Evolutionary conservation across 2,113 vertebrate species (phyloP).

Genomic region (Pitta sordida): DNA sequence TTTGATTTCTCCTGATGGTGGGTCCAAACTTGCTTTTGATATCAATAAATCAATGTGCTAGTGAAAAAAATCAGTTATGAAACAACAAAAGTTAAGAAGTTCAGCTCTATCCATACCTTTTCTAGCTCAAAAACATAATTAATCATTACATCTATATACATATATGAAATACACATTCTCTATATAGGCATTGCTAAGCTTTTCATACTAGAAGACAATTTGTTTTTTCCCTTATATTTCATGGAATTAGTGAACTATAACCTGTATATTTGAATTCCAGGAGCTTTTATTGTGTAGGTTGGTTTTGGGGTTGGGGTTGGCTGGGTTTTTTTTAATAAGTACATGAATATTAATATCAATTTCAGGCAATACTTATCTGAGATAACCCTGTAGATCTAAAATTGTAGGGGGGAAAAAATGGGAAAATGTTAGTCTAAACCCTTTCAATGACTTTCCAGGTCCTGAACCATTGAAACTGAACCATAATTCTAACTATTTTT

Average conservation of each 20-base stretch:
- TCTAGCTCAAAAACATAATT: not conserved
- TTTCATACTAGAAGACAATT: slow-evolving; percentile 31
- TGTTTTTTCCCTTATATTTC: not conserved
- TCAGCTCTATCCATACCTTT: not conserved
- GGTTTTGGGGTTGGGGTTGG: too few relatives aligned
- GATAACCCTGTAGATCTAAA: not conserved
- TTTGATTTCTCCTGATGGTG: not conserved
- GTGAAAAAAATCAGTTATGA: not conserved
- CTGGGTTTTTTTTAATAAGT: not conserved
- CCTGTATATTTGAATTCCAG: not conserved
- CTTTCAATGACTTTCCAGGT: not conserved
- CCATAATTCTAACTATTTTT: not conserved
- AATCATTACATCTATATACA: not conserved
- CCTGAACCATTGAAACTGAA: not conserved
- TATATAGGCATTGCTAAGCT: not conserved
- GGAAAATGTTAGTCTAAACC: not conserved
- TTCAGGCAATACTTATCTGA: not conserved
- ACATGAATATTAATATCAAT: not conserved
- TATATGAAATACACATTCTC: not conserved
- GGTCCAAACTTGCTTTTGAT: not conserved
- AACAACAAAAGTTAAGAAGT: not conserved
- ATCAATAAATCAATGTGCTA: not conserved
- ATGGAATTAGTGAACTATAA: not conserved
- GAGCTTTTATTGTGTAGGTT: not conserved
- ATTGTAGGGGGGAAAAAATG: not conserved